phyloP scores from a whole-genome alignment of 2,113 vertebrate genomes.

The Pristiophorus japonicus region DNA sequence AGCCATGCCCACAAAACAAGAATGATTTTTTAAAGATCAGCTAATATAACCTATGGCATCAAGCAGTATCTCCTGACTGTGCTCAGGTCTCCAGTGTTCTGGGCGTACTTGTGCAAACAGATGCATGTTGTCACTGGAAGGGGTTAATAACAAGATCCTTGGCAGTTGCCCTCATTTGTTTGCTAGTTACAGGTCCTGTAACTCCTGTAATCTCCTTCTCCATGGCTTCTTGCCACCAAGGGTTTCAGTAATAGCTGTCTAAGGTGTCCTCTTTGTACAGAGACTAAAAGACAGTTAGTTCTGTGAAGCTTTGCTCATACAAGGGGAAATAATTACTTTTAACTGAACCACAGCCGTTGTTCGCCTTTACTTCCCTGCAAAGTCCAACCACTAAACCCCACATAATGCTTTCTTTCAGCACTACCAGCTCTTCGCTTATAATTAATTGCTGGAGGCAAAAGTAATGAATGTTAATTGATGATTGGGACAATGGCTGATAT shows the following conservation, averaged over 20 bases:
- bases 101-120: neutral
- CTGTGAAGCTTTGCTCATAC: conserved; percentile 50
- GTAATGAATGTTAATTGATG: conserved; percentile 65
- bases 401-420: conserved; percentile 58
- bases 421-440: conserved; percentile 43
- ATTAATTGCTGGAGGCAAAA: conserved; percentile 63
- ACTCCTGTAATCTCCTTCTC: conserved; percentile 42
- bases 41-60: neutral
- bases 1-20: neutral
- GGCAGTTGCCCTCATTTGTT: conserved; percentile 27
- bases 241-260: conserved; percentile 51
- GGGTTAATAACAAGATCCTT: conserved; percentile 23
- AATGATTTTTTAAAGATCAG: neutral
- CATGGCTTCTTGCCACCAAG: conserved; percentile 49
- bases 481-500: conserved; percentile 59
- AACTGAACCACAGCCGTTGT: conserved; percentile 54
- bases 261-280: conserved; percentile 48
- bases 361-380: conserved; percentile 48
- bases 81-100: neutral
- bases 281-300: conserved; percentile 57
- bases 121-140: conserved; percentile 1
- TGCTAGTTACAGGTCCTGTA: conserved; percentile 22
- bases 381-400: conserved; percentile 50
- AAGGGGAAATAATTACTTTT: conserved; percentile 60
- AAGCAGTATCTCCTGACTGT: neutral